Evolutionary conservation across 2,797 vertebrate genomes (phyloP).

Genomic region (Taeniopygia guttata): DNA sequence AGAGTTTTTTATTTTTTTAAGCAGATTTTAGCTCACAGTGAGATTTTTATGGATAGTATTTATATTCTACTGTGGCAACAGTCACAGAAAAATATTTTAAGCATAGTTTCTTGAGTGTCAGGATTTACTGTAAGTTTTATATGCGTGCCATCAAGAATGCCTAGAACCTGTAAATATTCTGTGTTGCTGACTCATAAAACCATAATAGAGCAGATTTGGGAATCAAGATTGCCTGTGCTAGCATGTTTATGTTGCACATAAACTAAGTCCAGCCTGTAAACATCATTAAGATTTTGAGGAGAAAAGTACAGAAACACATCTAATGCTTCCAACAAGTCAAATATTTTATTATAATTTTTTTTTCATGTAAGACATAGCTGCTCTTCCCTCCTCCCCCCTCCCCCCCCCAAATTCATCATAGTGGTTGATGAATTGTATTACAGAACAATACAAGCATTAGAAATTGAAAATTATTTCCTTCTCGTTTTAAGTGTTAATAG

Average conservation of each 20-base stretch:
- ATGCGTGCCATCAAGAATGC: not conserved
- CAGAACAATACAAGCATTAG: not conserved
- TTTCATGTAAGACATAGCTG: not conserved
- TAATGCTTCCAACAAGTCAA: not conserved
- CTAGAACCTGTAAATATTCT: not conserved
- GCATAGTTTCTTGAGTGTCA: not conserved
- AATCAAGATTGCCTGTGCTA: not conserved
- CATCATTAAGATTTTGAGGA: not conserved
- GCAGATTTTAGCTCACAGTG: not conserved
- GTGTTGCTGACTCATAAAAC: not conserved
- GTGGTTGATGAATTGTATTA: not conserved
- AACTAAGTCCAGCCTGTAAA: not conserved
- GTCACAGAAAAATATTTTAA: not conserved
- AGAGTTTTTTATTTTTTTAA: not conserved
- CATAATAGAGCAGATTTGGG: not conserved
- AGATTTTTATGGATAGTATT: not conserved
- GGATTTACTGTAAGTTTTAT: not conserved
- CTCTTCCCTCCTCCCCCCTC: fast-evolving
- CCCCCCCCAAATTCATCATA: not conserved
- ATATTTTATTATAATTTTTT: not conserved
- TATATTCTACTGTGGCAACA: not conserved
- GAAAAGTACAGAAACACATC: not conserved
- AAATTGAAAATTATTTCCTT: not conserved
- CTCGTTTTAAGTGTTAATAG: not conserved
- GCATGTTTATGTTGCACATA: not conserved